Base-by-base conservation (phyloP, 1,140 invertebrate genomes). In the Eulimnadia texana region DNA sequence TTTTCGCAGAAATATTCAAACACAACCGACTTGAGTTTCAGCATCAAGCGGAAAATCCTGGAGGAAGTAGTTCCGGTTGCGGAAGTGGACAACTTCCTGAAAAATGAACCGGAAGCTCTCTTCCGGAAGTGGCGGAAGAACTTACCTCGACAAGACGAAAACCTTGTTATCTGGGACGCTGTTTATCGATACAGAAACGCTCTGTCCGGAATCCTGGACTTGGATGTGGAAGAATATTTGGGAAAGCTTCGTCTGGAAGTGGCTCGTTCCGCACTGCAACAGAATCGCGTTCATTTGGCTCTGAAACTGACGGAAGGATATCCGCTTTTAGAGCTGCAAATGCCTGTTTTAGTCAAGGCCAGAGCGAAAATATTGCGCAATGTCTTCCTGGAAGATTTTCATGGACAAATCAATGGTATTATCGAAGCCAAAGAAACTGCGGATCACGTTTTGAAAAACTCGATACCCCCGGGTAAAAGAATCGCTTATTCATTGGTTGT, bases 161-260 rank as follows among this genome's bases (percentile, higher is more conserved):
- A 29, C 28, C 24, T 57, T 16, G n/a, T 57, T 3, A 20, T 57
- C 25, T 57, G 55, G 55, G 55, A 57, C 33, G 10, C 28, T n/a
- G 19, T 57, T 20, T 57, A 27, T 16, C 27, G 27, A 3, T 20
- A 29, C 6, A 27, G 55, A 3, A 57, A 9, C 1, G 25, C 33
- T 33, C 22, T 57, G 22, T 13, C 55, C 3, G n/a, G 29, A 20
- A 10, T 19, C 23, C 11, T 3, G 1, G 29, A 56, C 23, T 11
- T 3, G 3, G 29, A 56, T 20, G 20, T 25, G n/a, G 23, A 57
- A 16, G 20, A 33, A 10, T 29, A 42, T 20, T 13, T 57, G 3
- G 55, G 9, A 20, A 29, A 27, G 25, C 22, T 57, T 13, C 24
- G 55, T 29, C 25, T 57, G 20, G 13, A 57, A 57, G 20, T 57